Conservation (phyloP, 2,888 invertebrate species). For the Tetanocera ferruginea region DNA sequence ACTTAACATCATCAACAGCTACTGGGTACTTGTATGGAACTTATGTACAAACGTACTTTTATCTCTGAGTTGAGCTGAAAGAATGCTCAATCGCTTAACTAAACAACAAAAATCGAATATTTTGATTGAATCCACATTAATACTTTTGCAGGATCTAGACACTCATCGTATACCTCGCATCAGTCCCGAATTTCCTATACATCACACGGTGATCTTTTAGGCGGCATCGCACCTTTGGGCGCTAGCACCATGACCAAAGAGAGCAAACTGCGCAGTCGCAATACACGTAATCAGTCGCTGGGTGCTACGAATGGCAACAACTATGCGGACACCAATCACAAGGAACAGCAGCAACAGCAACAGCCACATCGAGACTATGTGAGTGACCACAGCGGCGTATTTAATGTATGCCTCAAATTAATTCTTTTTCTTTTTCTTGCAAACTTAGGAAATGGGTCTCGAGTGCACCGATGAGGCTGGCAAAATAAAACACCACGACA, state of each 20-base stretch:
- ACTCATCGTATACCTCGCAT: conserved; percentile 96
- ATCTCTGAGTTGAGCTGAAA: not conserved
- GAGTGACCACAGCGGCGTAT: conserved; percentile 61
- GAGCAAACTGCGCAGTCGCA: conserved; percentile 82
- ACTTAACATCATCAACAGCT: not conserved
- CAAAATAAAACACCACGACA: conserved; percentile 87
- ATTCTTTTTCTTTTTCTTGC: not conserved
- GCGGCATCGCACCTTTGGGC: conserved; percentile 75
- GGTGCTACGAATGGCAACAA: conserved; percentile 71
- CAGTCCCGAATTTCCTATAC: conserved; percentile 94
- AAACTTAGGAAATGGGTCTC: conserved; percentile 82
- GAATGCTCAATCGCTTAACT: not conserved
- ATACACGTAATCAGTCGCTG: conserved; percentile 79
- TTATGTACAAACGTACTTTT: not conserved
- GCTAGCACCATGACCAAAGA: conserved; percentile 80
- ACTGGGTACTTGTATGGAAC: not conserved
- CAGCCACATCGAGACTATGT: conserved; percentile 79
- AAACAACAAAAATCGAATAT: not conserved
- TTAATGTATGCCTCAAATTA: not conserved
- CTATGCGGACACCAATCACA: conserved; percentile 76
- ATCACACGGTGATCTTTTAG: conserved; percentile 91
- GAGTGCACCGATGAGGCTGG: conserved; percentile 84
- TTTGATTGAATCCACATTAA: not conserved
- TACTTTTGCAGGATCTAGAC: conserved; percentile 78
- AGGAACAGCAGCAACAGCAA: conserved; percentile 71